Base-by-base conservation (phyloP, 2,113 vertebrate genomes). In the Aspiorhynchus laticeps region DNA sequence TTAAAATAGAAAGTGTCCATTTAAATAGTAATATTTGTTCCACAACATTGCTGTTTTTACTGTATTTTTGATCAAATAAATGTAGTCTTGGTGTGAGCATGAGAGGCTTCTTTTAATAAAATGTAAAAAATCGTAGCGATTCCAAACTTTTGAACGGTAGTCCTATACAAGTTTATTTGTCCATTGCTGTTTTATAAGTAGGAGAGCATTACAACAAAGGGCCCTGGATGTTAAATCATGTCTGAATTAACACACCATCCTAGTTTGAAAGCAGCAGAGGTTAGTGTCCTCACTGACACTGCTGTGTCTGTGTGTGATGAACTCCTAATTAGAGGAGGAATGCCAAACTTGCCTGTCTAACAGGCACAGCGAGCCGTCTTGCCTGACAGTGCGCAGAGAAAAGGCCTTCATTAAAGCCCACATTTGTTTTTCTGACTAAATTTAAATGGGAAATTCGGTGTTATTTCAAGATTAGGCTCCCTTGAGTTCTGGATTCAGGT, bases 291-390 rank as follows among this genome's bases (percentile, higher is more conserved):
- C 59, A 67, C n/a, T 31, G 80, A 82, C 80, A 46, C 19, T 15
- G 51, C 31, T 36, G 21, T 82, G 11, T 65, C 33, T 65, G 21
- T 81, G 59, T 81, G 79, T 81, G 38, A 82, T 82, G 59, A 46
- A 82, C 41, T 51, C 41, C 41, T 82, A 83, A 83, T 73, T 83
- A 83, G 81, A 83, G 28, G 43, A 33, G 81, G 81, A 83, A 83
- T 83, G 41, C 81, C 46, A 83, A 83, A 83, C 67, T 31, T 53
- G 26, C 12, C 19, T 73, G 80, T 73, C 43, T 41, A 74, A 73
- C 67, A 59, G 69, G 67, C 82, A 74, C 69, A 74, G 48, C 24
- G 48, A 74, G 65, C 5, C 7, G 31, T 69, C 65, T 10, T 65
- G n/a, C 59, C 59, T 81, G 80, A 38, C 26, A 41, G 65, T 69